Evolutionary conservation across 2,113 vertebrate species (phyloP).

Genomic region (Podarcis raffonei): DNA sequence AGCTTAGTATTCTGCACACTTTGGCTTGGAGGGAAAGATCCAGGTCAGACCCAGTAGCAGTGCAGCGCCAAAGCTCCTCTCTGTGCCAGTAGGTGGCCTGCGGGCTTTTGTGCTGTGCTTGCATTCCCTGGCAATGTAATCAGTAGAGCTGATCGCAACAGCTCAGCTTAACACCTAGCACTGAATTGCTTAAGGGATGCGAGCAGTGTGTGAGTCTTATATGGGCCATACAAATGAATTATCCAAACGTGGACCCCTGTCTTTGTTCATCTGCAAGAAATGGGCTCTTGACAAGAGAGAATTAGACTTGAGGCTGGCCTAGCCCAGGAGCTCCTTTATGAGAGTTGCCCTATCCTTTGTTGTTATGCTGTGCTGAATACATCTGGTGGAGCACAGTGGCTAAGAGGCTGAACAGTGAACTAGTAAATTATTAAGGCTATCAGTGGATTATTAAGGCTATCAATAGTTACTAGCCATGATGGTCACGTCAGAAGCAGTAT

Average conservation of each 20-base stretch:
- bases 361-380: not conserved
- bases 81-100: slow-evolving; percentile 10
- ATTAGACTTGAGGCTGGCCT: not conserved
- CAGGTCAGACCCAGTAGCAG: not conserved
- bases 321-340: not conserved
- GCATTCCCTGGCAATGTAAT: slow-evolving; percentile 17
- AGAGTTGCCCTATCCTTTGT: not conserved
- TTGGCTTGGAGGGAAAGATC: not conserved
- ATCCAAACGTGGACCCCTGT: not conserved
- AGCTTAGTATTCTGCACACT: not conserved
- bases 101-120: not conserved
- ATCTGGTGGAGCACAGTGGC: not conserved
- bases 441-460: no score
- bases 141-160: slow-evolving; percentile 19
- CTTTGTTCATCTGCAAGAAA: not conserved
- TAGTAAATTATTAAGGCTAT: not conserved
- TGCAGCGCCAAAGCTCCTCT: not conserved
- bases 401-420: not conserved
- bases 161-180: slow-evolving; percentile 4
- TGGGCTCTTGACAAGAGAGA: not conserved
- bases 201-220: not conserved
- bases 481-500: no score
- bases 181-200: not conserved
- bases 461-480: no score
- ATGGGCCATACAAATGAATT: not conserved